Evolutionary conservation across 2,113 vertebrate genomes (phyloP), one percentile per base, ranked within the genome.

Genomic region (Oryzias celebensis): DNA sequence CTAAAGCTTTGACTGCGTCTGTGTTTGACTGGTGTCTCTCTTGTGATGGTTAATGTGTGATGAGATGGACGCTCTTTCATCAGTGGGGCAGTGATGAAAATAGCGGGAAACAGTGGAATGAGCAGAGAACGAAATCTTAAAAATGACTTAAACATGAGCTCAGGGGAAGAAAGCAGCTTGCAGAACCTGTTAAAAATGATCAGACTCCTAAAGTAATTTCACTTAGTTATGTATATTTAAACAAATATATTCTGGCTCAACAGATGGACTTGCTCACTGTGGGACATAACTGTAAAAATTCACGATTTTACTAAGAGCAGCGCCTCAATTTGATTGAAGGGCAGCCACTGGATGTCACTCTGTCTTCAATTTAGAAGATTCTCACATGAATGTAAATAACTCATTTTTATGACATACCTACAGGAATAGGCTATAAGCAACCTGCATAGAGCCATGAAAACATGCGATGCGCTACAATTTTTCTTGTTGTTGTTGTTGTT

Each of bases 31-130:
- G 62, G 66, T 74, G 76, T 58, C 69, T 70, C 68, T 74, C 77
- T 73, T 78, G 57, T 77, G 77, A 73, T 65, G 62, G 67, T 36
- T 78, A 68, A 78, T 73, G 61, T 58, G 77, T 85, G 80, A 84
- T 15, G 82, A 79, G 82, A 75, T 49, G 55, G 70, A 67, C 2
- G 24, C 63, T 53, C 44, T 88, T 88, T 81, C 86, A 36, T 88
- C 85, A 88, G 76, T 69, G 18, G 55, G 51, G 16, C 56, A 76
- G 82, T 88, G 86, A 86, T 88, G 82, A 85, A 88, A 90, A 87
- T 71, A 70, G 68, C 61, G 74, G 78, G 78, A 84, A 86, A 85
- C 18, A 59, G 51, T 58, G 46, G 78, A 66, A 71, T 0, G 42
- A 72, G 77, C 62, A 62, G 72, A 71, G 31, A 73, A 73, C 36